Evolutionary conservation across 2,113 vertebrate genomes (phyloP), one percentile per base, ranked within the genome.

Genomic region (Colossoma macropomum): DNA sequence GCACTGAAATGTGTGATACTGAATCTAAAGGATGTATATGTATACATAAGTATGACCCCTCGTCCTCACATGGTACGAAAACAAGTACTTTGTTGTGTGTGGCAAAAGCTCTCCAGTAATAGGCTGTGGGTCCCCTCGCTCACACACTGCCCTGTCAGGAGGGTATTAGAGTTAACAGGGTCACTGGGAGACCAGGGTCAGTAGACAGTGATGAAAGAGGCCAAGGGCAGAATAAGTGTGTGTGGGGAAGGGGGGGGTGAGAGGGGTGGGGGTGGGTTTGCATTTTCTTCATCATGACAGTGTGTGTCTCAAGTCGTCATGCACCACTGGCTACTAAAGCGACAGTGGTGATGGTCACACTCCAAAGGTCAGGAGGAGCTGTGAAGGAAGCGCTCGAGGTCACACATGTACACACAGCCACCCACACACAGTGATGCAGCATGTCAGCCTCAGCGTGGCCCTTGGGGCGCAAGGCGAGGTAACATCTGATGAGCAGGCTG

Each of bases 281-380:
- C 60, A 41, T 75, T 79, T 66, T 75, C 62, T 68, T 84, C 59
- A 74, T 45, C 83, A 80, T 48, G 48, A 32, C 62, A 52, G 32
- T 50, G 70, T 45, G 62, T 30, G 48, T 79, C 59, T 79, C 27
- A 72, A 56, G 70, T 79, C 63, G 13, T 60, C 28, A 16, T 21
- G 72, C 73, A 76, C 63, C 65, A 48, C 73, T 71, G 32, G 60
- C 41, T 48, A 41, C 41, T 79, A 52, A 79, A 50, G 45, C 19
- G 34, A 74, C 59, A 38, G 70, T 68, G 70, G n/a, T 68, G 59
- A 79, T 75, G 60, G 69, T 79, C 83, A 80, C 83, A 84, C 70
- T 80, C 32, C 62, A 84, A 84, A 84, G 77, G 83, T 84, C 83
- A 84, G 32, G 32, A 32, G 41, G 28, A 59, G 60, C 83, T 84